phyloP scores from a whole-genome alignment of 23 tunicate species.

The Halocynthia roretzi region DNA sequence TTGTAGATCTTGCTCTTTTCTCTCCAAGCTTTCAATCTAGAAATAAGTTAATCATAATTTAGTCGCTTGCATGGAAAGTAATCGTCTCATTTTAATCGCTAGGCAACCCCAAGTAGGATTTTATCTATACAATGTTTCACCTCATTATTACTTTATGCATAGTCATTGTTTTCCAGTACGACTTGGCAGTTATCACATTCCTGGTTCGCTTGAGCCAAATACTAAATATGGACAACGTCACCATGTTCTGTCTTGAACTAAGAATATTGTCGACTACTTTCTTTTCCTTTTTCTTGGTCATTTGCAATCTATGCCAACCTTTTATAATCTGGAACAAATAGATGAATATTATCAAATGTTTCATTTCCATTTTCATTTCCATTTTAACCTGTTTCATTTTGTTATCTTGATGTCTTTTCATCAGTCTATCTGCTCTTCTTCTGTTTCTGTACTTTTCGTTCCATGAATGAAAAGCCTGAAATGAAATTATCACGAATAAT shows the following conservation, averaged over 20 bases:
- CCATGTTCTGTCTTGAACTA: neutral
- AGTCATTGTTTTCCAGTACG: neutral
- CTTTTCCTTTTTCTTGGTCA: neutral
- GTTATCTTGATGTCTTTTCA: slow-evolving; percentile 1
- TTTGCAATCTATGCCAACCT: neutral
- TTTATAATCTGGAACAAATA: neutral
- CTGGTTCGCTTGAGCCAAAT: neutral
- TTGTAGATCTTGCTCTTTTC: too few relatives aligned
- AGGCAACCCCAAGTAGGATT: too few relatives aligned
- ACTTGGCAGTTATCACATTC: neutral
- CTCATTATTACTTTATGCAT: neutral
- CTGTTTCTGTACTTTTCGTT: neutral
- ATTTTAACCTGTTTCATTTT: neutral
- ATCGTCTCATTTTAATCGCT: too few relatives aligned
- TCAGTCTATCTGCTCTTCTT: slow-evolving; percentile 1
- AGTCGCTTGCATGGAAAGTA: too few relatives aligned
- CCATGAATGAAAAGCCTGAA: neutral
- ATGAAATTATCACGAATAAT: neutral
- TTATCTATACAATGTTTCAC: neutral
- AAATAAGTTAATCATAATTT: too few relatives aligned
- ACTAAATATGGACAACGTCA: neutral
- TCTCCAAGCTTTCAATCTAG: too few relatives aligned
- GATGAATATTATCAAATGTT: too few relatives aligned
- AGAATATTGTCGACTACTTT: neutral
- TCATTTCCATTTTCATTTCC: too few relatives aligned